A percentile compares a stretch with the other conserved stretches of the same genome.
These are phyloP conservation scores for Rotaria macrura DNA, from an alignment of 2,888 invertebrate genomes.

Conservation along the genomic window DNA sequence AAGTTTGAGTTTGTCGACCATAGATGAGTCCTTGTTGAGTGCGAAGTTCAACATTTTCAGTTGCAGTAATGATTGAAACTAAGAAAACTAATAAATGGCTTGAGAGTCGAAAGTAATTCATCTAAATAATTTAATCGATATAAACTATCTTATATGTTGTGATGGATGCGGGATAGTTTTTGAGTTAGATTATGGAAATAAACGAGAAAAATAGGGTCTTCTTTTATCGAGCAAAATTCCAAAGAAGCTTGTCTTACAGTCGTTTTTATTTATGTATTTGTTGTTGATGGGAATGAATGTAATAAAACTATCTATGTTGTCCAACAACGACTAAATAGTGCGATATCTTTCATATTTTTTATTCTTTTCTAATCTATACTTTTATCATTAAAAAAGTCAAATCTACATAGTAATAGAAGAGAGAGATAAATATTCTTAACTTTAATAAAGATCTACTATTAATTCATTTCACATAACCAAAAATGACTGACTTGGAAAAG, in stretches of 20 bases:
- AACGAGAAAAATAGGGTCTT: no score
- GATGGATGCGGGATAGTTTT: no score
- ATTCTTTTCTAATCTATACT: background rate
- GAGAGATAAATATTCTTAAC: no score
- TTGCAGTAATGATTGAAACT: background rate
- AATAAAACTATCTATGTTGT: background rate
- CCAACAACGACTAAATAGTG: background rate
- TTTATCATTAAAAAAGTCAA: background rate
- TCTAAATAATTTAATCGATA: background rate
- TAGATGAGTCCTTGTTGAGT: background rate
- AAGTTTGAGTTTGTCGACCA: slow-evolving; percentile 10
- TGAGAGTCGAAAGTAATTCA: background rate
- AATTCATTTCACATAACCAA: no score
- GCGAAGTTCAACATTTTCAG: background rate
- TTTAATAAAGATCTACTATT: no score
- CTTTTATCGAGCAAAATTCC: background rate
- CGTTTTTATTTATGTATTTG: background rate
- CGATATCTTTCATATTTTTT: background rate
- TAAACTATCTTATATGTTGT: no score
- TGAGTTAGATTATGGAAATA: no score
- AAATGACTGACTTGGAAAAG: no score
- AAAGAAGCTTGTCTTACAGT: background rate
- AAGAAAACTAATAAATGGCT: background rate
- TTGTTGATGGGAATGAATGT: background rate
- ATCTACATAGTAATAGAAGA: background rate